Evolutionary conservation across 2,888 invertebrate species (phyloP).

Genomic region (Volucella inflata): DNA sequence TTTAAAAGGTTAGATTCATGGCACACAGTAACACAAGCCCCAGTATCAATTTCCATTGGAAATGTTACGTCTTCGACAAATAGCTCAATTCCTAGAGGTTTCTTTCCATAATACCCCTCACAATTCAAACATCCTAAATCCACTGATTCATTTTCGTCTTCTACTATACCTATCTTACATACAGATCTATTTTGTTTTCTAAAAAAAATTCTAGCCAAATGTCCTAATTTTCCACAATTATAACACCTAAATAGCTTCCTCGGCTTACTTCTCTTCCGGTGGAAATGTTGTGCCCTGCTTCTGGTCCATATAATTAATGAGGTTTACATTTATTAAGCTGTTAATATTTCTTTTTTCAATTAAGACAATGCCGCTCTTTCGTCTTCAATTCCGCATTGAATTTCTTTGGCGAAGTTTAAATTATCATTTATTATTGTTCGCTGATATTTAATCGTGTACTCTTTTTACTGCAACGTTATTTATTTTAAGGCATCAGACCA

Average conservation of each 20-base stretch:
- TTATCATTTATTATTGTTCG: too few relatives aligned
- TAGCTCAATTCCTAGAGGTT: constrained; percentile 8
- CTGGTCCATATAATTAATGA: too few relatives aligned
- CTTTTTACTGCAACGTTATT: too few relatives aligned
- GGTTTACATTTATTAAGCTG: too few relatives aligned
- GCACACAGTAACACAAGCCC: constrained; percentile 51
- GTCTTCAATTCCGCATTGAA: too few relatives aligned
- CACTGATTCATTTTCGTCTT: constrained; percentile 3
- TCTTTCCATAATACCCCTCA: constrained; percentile 19
- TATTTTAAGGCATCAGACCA: too few relatives aligned
- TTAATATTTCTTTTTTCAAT: too few relatives aligned
- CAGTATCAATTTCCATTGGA: constrained; percentile 51
- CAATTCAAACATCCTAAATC: constrained; percentile 41
- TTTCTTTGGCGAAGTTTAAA: too few relatives aligned
- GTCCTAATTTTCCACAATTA: constrained; percentile 17
- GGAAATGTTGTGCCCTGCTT: too few relatives aligned
- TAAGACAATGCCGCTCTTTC: too few relatives aligned
- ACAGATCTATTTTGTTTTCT: too few relatives aligned
- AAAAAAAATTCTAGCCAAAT: constrained; percentile 1
- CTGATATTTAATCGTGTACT: too few relatives aligned
- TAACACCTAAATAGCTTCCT: background rate
- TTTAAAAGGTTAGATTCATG: constrained; percentile 38
- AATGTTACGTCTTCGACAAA: constrained; percentile 28
- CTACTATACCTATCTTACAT: constrained; percentile 4
- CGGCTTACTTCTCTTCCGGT: background rate